Base-by-base conservation (phyloP, 2,113 vertebrate genomes). In the Corythaeola cristata region DNA sequence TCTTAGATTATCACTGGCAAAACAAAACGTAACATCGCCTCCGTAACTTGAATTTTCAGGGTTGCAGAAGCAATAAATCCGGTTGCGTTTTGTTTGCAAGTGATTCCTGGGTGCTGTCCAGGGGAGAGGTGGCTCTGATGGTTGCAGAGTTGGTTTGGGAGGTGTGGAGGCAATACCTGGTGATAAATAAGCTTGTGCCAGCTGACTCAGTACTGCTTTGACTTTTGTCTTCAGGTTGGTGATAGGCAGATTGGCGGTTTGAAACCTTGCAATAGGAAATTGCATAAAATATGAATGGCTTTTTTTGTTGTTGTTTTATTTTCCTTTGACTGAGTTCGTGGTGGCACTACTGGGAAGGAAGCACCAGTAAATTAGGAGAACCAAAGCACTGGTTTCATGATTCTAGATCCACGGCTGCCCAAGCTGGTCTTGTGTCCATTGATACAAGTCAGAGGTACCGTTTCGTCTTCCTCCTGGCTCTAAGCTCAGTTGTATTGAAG, bases 1-100 rank as follows among this genome's bases (percentile, higher is more conserved):
- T 92, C 53, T 89, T 92, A 85, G 83, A 78, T 90, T 77, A 91
- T 56, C 75, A 37, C 7, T 80, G 91, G 87, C 26, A 47, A 95
- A 96, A 69, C 69, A 44, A 79, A 95, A 75, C 56, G 56, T 79
- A 78, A 77, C 0, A 3, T 85, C 88, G 74, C 93, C 58, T 85
- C 92, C 39, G 30, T 63, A 81, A 75, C 78, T 80, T 59, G 68
- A 45, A 87, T 90, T 92, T 95, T 47, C 50, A 85, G 83, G 84
- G 74, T 60, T 81, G 77, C 32, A 58, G 67, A 35, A 93, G 84
- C 58, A 58, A 59, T 89, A 76, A 80, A 85, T 93, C 66, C 0
- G 0, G 47, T 77, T 78, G 39, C 18, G 5, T 96, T 95, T 94
- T 32, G 80, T 94, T 82, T 82, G 77, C 0, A 8, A 80, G 67